phyloP scores from a whole-genome alignment of 2,113 vertebrate genomes.

The Chionodraco myersi region DNA sequence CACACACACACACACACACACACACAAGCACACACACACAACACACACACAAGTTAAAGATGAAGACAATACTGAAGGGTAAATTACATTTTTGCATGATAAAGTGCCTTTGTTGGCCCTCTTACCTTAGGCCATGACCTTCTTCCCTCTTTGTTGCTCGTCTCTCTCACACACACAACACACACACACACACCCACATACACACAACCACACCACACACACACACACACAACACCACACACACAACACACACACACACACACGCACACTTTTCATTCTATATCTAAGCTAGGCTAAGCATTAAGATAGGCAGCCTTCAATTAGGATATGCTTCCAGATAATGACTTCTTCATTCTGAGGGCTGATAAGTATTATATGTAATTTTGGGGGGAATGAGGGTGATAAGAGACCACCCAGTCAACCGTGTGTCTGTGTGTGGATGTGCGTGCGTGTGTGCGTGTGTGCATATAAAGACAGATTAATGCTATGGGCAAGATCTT shows the following conservation, averaged over 20 bases:
- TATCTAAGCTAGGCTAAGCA: constrained; percentile 19
- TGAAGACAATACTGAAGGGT: constrained; percentile 35
- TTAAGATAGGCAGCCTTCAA: constrained; percentile 63
- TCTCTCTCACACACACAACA: not conserved
- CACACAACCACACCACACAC: not conserved
- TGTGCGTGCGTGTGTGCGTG: constrained; percentile 18
- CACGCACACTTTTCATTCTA: constrained; percentile 7
- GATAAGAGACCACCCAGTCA: constrained; percentile 69
- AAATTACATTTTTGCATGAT: constrained; percentile 52
- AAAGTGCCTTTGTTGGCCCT: constrained; percentile 47
- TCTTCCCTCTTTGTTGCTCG: too few species aligned
- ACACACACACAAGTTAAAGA: not conserved
- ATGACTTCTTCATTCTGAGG: constrained; percentile 44
- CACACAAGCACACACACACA: not conserved
- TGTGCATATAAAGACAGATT: constrained; percentile 49
- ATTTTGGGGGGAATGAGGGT: constrained; percentile 52
- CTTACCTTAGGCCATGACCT: constrained; percentile 35
- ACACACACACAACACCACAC: constrained; percentile 14
- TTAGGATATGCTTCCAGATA: constrained; percentile 62
- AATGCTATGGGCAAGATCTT: constrained; percentile 60
- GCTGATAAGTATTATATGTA: constrained; percentile 61
- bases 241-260: constrained; percentile 2
- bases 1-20: not conserved
- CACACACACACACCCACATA: constrained; percentile 1
- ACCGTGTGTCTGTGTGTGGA: constrained; percentile 20